Evolutionary conservation across 2,888 invertebrate species (phyloP), one percentile per base, ranked within the genome.

Genomic region (Tiphia femorata): DNA sequence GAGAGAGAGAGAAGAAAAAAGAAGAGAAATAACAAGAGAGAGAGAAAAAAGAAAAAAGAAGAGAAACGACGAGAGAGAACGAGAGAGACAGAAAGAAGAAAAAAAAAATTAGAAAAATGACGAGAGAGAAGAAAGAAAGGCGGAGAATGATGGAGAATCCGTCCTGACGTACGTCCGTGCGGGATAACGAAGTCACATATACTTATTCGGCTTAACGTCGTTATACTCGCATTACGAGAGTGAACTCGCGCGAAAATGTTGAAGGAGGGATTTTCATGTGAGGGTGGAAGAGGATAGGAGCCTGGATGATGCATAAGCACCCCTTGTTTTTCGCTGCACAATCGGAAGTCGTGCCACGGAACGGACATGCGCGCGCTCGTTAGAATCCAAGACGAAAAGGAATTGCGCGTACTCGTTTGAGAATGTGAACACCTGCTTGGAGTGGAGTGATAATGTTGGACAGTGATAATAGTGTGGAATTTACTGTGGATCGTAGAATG

Each of bases 121-220:
- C 6, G 5, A 25, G 8, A 33, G 14, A 33, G 14, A 33, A 33
- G n/a, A 14, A 14, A 33, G 5, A 33, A 14, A 33, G 33, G 33
- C 12, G 14, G 33, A 33, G 14, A 33, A 33, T n/a, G 33, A 33
- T 14, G n/a, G n/a, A n/a, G n/a, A n/a, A n/a, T n/a, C n/a, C n/a
- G n/a, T n/a, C n/a, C n/a, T n/a, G n/a, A n/a, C n/a, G n/a, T 17
- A 8, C 16, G 16, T 29, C 20, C 44, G 30, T 10, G 16, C 43
- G 43, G 44, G 40, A 27, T 59, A 71, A 71, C 67, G 49, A 64
- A 64, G 64, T 71, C 59, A n/a, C n/a, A 60, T 67, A 37, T 20
- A 68, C 66, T 69, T 67, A 70, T 66, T 70, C 67, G 53, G 61
- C 66, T 70, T 71, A 66, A 65, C 62, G 58, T 60, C 62, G 63